Evolutionary conservation across 2,888 invertebrate genomes (phyloP), one percentile per base, ranked within the genome.

Genomic region (Homarus gammarus): DNA sequence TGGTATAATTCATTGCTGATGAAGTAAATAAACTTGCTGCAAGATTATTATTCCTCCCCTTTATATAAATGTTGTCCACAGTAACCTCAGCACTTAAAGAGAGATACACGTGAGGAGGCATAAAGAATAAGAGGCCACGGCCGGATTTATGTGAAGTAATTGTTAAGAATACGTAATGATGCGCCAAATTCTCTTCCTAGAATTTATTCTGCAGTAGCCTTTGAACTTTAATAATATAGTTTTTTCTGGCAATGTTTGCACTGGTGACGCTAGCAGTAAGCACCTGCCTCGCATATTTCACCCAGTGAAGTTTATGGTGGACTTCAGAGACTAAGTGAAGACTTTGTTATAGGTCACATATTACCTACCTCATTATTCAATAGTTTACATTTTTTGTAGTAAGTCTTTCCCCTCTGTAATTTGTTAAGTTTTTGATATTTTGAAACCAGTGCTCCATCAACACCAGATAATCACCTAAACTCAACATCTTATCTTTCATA

Each of bases 291-390:
- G 33, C 79, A 79, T 79, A 36, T 64, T 61, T 8, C 33, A 33
- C 56, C 40, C 64, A 38, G 38, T 79, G 33, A 15, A 79, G 79
- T 79, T 79, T 61, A 79, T 31, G 49, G 79, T 61, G 79, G 61
- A 79, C 64, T 27, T 38, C 61, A 64, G 56, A 64, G 56, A 79
- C 61, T 79, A 79, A 77, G 64, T 79, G 64, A 79, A 79, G 64
- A 38, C 64, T 85, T 77, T 77, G 68, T 68, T 78, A 78, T 85
- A 68, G 85, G 85, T 85, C 85, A 85, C 85, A 85, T 56, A 61
- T 85, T 85, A 85, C 78, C 85, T 85, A 85, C 85, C 85, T 85
- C 85, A 85, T 85, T 85, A 85, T 85, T 77, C 78, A 78, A 68
- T 85, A 85, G 75, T 77, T 44, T 77, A 78, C 68, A 61, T 78